Evolutionary conservation across 1,140 invertebrate genomes (phyloP), one percentile per base, ranked within the genome.

Genomic region (Eriosoma lanigerum): DNA sequence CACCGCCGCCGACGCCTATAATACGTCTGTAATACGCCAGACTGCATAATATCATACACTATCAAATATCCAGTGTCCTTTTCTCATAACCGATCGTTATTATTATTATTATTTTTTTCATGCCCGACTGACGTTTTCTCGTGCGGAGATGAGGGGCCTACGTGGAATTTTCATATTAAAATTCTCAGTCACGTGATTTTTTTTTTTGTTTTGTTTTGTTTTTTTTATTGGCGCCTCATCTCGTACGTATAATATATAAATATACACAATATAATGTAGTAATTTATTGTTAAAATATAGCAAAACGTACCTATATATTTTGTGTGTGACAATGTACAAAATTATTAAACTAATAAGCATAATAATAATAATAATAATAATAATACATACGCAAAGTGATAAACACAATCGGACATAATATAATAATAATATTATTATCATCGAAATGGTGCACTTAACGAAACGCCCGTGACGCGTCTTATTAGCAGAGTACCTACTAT

Each of bases 161-260:
- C 64, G 19, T 32, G 72, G 72, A 58, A 75, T 75, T 75, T 75
- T 75, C 72, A 10, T 75, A 75, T 75, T 75, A 75, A 75, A 75
- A 75, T 75, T 75, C 72, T 58, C 52, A 56, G 72, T 38, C 72
- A 9, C 5, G 38, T 24, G 60, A 10, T 10, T 10, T 48, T 48
- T 48, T n/a, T 48, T 48, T 48, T 48, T 10, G 46, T 12, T 48
- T 48, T n/a, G n/a, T n/a, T 48, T 48, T 8, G 32, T 38, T 8
- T 48, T 48, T 12, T 48, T 48, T 12, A 6, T 48, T 15, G 46
- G 46, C 46, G 46, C 46, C 46, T 48, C 32, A 8, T 38, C 32
- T n/a, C n/a, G n/a, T n/a, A n/a, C n/a, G n/a, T n/a, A n/a, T n/a
- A n/a, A n/a, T n/a, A n/a, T n/a, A n/a, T n/a, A n/a, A n/a, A n/a